A percentile compares a stretch with the other conserved stretches of the same genome.
phyloP scores from a whole-genome alignment of 2,888 invertebrate species.

The Spilarctia lutea region DNA sequence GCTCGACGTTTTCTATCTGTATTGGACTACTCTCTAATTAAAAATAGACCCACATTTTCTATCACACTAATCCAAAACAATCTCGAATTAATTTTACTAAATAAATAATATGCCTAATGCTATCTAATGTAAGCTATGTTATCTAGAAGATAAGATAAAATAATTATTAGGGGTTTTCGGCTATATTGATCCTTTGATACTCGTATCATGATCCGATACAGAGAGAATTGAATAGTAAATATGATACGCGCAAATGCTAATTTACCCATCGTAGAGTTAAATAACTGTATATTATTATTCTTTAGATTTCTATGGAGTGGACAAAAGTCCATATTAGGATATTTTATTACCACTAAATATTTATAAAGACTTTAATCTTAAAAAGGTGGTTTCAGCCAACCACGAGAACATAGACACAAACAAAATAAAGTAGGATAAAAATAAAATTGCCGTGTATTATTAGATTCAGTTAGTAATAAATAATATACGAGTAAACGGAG shows the following conservation, averaged over 20 bases:
- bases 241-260: neutral
- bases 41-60: neutral
- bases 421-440: neutral
- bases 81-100: slow-evolving; percentile 4
- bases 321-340: too few species aligned
- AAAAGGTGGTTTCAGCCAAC: too few species aligned
- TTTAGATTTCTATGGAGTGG: too few species aligned
- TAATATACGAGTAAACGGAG: too few species aligned
- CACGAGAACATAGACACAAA: too few species aligned
- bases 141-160: slow-evolving; percentile 36
- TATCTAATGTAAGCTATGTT: slow-evolving; percentile 31
- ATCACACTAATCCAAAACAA: neutral
- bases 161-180: slow-evolving; percentile 38
- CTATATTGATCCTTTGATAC: slow-evolving; percentile 30
- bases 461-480: neutral
- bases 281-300: neutral
- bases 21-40: neutral
- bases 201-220: slow-evolving; percentile 8
- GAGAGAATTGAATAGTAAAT: neutral
- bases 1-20: neutral
- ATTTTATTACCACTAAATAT: too few species aligned
- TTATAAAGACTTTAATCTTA: too few species aligned
- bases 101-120: slow-evolving; percentile 10
- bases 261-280: neutral
- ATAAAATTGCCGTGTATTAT: neutral